These are phyloP conservation scores for Drosophila silvestris DNA, from an alignment of 2,888 invertebrate species.

Conservation along the genomic window DNA sequence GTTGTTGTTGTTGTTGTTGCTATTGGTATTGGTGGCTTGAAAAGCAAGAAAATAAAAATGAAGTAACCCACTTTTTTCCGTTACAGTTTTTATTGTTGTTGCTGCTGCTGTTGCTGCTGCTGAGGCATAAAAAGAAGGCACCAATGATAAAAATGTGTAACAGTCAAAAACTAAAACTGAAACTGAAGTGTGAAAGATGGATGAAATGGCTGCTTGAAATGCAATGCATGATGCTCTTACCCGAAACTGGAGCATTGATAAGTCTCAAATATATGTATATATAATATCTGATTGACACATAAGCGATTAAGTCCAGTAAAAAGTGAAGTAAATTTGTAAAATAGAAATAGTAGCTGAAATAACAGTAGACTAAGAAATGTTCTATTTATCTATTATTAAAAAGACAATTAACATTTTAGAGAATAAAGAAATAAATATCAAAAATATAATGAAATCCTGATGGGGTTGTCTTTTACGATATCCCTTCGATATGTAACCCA, in stretches of 20 bases:
- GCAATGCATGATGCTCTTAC: background rate
- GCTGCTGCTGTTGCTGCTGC: conserved; percentile 34
- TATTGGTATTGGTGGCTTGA: conserved; percentile 47
- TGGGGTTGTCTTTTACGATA: accelerated
- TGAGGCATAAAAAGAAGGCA: conserved; percentile 40
- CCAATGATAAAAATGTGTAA: conserved; percentile 51
- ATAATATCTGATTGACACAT: background rate
- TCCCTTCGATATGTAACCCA: background rate
- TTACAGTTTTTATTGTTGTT: conserved; percentile 62
- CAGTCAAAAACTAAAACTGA: conserved; percentile 27
- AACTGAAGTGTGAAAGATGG: conserved; percentile 9
- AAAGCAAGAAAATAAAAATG: conserved; percentile 75
- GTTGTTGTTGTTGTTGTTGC: conserved; percentile 17
- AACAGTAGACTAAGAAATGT: background rate
- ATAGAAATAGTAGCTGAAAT: background rate
- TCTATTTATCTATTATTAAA: background rate
- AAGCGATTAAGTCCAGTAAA: background rate
- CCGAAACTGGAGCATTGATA: background rate
- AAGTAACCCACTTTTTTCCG: conserved; percentile 79
- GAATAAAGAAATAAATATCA: background rate
- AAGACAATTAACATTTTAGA: background rate
- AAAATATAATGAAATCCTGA: background rate
- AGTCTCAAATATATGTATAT: background rate
- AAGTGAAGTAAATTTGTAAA: background rate
- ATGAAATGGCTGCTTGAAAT: background rate